Evolutionary conservation across 2,113 vertebrate genomes (phyloP), one percentile per base, ranked within the genome.

Genomic region (Polypterus senegalus): DNA sequence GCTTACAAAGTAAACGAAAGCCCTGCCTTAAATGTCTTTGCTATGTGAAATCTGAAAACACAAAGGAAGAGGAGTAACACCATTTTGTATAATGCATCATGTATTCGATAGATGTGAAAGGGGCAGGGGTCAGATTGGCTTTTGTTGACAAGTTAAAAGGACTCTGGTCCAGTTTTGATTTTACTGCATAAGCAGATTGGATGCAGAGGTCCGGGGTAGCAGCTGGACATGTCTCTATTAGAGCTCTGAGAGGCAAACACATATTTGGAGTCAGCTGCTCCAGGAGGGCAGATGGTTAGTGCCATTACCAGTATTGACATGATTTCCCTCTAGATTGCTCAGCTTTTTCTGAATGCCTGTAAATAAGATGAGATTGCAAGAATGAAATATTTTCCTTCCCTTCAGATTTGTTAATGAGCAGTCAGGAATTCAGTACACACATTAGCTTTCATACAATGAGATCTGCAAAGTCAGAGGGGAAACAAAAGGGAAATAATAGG

Each of bases 211-310:
- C 61, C 66, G 1, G 3, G 65, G 70, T 59, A 76, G 48, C 51
- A 66, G 70, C 71, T 65, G 5, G 3, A 62, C 64, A 54, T 71
- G 71, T 70, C 54, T 1, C 10, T 74, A 67, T 70, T 69, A 70
- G 65, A 57, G 72, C 47, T 66, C 71, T 4, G 58, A 71, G 72
- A 54, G 60, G 71, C 59, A 65, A 58, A 49, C 67, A 57, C 56
- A 63, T 73, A 78, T 78, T 78, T 81, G 82, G 72, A 55, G 74
- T 67, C 66, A 65, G 7, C 51, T 64, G 66, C 79, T 76, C 72
- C 73, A 71, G 66, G 72, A 81, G 73, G 73, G 81, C 81, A 86
- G 77, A 80, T 78, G 78, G 76, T 75, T 84, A 83, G 76, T 69
- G 61, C 7, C 78, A 70, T n/a, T 66, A 74, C 54, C 46, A 9